phyloP scores from a whole-genome alignment of 2,797 vertebrate species.

The Liparis tanakae region DNA sequence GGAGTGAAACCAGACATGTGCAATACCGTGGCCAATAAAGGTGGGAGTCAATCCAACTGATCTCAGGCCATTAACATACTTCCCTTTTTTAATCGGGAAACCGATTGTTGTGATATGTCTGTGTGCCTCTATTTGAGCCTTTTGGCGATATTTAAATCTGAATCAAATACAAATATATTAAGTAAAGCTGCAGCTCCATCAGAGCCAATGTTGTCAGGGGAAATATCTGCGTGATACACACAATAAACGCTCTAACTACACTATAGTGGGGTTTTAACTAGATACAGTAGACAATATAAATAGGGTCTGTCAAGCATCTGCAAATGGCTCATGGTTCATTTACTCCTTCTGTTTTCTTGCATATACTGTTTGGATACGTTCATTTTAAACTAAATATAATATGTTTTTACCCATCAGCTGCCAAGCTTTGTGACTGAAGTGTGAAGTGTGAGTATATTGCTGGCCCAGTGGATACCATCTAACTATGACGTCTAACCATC shows the following conservation, averaged over 20 bases:
- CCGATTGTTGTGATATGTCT: neutral
- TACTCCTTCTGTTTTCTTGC: neutral
- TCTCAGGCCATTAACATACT: neutral
- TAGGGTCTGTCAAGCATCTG: neutral
- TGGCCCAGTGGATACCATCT: neutral
- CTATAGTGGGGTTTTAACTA: neutral
- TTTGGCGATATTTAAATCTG: neutral
- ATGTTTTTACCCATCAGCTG: slow-evolving; percentile 14
- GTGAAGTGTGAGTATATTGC: neutral
- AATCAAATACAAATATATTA: neutral
- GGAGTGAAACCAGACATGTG: neutral
- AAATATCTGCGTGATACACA: neutral
- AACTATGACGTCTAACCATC: slow-evolving; percentile 21
- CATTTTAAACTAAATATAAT: slow-evolving; percentile 6
- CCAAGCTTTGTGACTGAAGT: slow-evolving; percentile 18
- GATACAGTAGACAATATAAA: neutral
- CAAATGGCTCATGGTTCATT: slow-evolving; percentile 3
- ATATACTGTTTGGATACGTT: slow-evolving; percentile 19
- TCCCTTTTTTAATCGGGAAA: neutral
- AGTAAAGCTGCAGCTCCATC: neutral
- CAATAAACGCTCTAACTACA: neutral
- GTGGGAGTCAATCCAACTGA: neutral
- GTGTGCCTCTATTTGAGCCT: neutral
- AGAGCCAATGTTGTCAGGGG: neutral
- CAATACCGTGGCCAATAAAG: neutral